Conservation (phyloP, 2,888 invertebrate species). For the Mythimna vitellina region DNA sequence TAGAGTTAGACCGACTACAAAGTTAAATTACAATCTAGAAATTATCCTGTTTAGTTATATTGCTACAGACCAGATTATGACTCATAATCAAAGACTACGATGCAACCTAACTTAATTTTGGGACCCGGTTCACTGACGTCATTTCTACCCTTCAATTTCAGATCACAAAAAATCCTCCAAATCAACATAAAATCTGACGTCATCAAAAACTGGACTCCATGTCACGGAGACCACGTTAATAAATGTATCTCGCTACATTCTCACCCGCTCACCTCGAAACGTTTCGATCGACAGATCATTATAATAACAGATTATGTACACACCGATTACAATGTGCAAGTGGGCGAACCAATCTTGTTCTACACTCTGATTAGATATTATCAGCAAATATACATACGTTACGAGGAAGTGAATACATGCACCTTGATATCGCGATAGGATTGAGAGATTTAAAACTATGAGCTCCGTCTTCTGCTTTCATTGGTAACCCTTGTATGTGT, state of each 20-base stretch:
- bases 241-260: slow-evolving; percentile 48
- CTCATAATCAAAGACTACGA: background rate
- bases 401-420: slow-evolving; percentile 34
- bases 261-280: slow-evolving; percentile 63
- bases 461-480: slow-evolving; percentile 25
- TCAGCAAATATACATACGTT: slow-evolving; percentile 43
- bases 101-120: background rate
- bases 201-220: slow-evolving; percentile 32
- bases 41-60: background rate
- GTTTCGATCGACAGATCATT: slow-evolving; percentile 56
- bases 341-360: slow-evolving; percentile 53
- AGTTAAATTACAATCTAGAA: background rate
- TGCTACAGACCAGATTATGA: background rate
- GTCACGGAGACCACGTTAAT: slow-evolving; percentile 55
- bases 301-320: slow-evolving; percentile 52
- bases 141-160: background rate
- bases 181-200: slow-evolving; percentile 27
- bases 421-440: slow-evolving; percentile 13
- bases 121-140: background rate
- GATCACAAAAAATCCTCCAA: slow-evolving; percentile 17
- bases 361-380: slow-evolving; percentile 48
- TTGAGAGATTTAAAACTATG: background rate
- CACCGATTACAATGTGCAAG: slow-evolving; percentile 50
- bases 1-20: background rate
- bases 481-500: slow-evolving; percentile 21